phyloP scores from a whole-genome alignment of 1,140 invertebrate genomes.

The Drosophila fuyamai region DNA sequence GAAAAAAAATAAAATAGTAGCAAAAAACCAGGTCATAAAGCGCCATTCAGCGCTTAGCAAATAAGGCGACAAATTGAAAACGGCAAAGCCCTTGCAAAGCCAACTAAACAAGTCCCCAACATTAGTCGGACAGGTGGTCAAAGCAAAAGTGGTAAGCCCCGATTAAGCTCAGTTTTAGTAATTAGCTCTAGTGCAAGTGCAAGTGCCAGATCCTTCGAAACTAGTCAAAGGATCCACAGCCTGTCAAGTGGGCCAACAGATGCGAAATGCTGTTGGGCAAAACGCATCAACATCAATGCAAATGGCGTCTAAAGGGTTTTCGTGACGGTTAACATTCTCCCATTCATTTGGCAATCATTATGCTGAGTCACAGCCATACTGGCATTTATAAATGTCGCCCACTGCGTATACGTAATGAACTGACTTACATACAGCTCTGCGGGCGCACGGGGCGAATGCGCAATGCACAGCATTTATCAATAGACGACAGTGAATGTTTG shows the following conservation, averaged over 20 bases:
- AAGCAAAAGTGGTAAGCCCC: slow-evolving; percentile 23
- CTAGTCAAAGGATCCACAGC: slow-evolving; percentile 17
- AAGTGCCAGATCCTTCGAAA: slow-evolving; percentile 13
- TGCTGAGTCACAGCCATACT: slow-evolving; percentile 36
- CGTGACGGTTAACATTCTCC: slow-evolving; percentile 59
- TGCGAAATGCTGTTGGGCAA: slow-evolving; percentile 30
- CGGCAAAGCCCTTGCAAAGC: slow-evolving; percentile 14
- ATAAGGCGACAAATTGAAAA: slow-evolving; percentile 51
- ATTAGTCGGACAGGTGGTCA: slow-evolving; percentile 21
- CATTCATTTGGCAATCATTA: slow-evolving; percentile 73
- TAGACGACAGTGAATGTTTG: slow-evolving; percentile 46
- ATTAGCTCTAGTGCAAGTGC: slow-evolving; percentile 49
- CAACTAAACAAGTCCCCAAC: slow-evolving; percentile 15
- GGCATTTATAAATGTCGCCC: slow-evolving; percentile 74
- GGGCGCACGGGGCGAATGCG: slow-evolving; percentile 17
- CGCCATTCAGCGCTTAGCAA: slow-evolving; percentile 41
- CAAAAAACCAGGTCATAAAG: slow-evolving; percentile 41
- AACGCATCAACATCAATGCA: slow-evolving; percentile 33
- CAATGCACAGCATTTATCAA: slow-evolving; percentile 68
- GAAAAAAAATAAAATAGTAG: not conserved
- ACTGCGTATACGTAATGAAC: slow-evolving; percentile 62
- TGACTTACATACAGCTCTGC: slow-evolving; percentile 20
- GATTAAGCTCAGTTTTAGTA: slow-evolving; percentile 59
- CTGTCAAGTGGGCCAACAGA: slow-evolving; percentile 15
- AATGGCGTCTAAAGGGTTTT: slow-evolving; percentile 28